These are phyloP conservation scores for Phoxinus phoxinus DNA, from an alignment of 2,113 vertebrate genomes.

Conservation along the genomic window DNA sequence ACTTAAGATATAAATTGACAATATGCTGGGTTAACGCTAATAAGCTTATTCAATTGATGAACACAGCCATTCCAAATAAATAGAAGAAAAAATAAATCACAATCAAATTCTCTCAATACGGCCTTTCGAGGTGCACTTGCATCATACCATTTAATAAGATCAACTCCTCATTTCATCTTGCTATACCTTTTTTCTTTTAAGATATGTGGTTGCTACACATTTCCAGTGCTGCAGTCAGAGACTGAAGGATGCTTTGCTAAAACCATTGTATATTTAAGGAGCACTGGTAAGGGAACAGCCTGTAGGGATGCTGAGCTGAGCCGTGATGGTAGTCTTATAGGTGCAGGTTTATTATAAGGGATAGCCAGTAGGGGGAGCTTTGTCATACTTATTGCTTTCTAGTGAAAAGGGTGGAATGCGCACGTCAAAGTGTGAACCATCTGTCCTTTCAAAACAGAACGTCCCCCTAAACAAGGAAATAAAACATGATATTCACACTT, in stretches of 20 bases:
- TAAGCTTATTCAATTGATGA: conserved; percentile 7
- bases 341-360: conserved; percentile 73
- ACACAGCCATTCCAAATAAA: conserved; percentile 23
- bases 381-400: conserved; percentile 99
- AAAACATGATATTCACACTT: background rate
- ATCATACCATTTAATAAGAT: background rate
- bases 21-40: background rate
- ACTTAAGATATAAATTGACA: background rate
- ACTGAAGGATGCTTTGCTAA: conserved; percentile 17
- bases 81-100: background rate
- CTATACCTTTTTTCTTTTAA: background rate
- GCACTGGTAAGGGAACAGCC: background rate
- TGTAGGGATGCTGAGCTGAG: background rate
- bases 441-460: conserved; percentile 94
- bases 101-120: background rate
- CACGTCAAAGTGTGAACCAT: conserved; percentile 95
- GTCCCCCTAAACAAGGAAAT: conserved; percentile 83
- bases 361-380: conserved; percentile 95
- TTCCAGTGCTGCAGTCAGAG: background rate
- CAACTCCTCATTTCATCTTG: background rate
- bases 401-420: conserved; percentile 98
- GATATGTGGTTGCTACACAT: background rate
- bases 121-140: conserved; percentile 7
- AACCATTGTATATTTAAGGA: conserved; percentile 18
- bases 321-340: background rate